Evolutionary conservation across 2,888 invertebrate genomes (phyloP).

Genomic region (Eumerus sabulonum): DNA sequence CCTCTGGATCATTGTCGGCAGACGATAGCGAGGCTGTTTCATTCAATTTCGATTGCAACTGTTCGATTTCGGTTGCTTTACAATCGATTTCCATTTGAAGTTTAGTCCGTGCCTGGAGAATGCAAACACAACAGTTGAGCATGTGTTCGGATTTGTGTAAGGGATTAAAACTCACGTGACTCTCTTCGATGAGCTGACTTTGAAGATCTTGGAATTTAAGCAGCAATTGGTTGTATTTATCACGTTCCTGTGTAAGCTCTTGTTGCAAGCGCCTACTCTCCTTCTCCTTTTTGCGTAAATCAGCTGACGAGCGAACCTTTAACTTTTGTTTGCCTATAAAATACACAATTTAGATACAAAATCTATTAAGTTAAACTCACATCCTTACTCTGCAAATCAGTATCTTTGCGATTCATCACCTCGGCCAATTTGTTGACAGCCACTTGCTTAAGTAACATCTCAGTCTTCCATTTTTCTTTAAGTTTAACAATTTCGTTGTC

Average conservation of each 20-base stretch:
- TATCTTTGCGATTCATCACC: constrained; percentile 95
- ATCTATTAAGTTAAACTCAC: too few species aligned
- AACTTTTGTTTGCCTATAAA: constrained; percentile 86
- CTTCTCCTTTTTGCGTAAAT: constrained; percentile 93
- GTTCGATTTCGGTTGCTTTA: constrained; percentile 97
- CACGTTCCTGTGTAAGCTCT: constrained; percentile 94
- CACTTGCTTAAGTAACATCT: constrained; percentile 92
- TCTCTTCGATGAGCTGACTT: constrained; percentile 90
- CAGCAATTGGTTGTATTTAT: constrained; percentile 94
- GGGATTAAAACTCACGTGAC: constrained; percentile 80
- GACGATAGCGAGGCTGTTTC: constrained; percentile 96
- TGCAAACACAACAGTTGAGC: background rate
- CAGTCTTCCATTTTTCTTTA: constrained; percentile 90
- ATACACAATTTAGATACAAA: background rate
- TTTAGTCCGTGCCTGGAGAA: constrained; percentile 81
- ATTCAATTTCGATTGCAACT: constrained; percentile 91
- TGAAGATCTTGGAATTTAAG: constrained; percentile 92
- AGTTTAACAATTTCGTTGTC: constrained; percentile 89
- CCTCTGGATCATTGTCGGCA: constrained; percentile 91
- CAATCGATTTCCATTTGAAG: constrained; percentile 98
- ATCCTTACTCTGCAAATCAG: constrained; percentile 81
- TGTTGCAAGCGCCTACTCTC: constrained; percentile 96
- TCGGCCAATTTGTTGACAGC: constrained; percentile 98
- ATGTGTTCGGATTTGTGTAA: background rate
- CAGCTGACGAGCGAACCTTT: constrained; percentile 88